phyloP scores from a whole-genome alignment of 2,888 invertebrate species.

The Lamellibrachia columna region DNA sequence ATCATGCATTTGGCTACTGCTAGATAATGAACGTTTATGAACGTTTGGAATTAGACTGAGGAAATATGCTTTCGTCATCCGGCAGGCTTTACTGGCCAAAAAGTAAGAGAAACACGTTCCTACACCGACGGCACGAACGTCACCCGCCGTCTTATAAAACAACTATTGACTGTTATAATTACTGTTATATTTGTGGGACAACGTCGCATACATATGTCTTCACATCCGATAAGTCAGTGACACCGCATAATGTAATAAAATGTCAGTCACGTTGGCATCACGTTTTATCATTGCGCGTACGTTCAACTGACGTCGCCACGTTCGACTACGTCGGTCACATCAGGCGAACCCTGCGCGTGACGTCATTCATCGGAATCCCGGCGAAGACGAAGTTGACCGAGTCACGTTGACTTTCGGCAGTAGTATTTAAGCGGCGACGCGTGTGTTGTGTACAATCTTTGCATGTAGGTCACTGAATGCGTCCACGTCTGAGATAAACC shows the following conservation, averaged over 20 bases:
- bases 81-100: too few species aligned
- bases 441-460: not conserved
- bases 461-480: not conserved
- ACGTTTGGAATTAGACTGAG: too few species aligned
- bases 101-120: not conserved
- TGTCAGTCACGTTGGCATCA: not conserved
- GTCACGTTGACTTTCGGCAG: conserved; percentile 12
- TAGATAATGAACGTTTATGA: too few species aligned
- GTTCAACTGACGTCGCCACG: not conserved
- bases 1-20: too few species aligned
- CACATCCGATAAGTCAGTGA: not conserved
- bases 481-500: not conserved
- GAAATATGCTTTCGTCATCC: too few species aligned
- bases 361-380: not conserved
- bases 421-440: not conserved
- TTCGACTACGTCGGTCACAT: not conserved
- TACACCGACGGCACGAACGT: conserved; percentile 2
- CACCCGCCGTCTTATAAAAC: not conserved
- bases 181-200: not conserved
- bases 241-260: not conserved
- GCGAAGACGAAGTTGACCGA: conserved; percentile 11
- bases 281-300: not conserved
- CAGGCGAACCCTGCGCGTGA: conserved; percentile 2
- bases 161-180: not conserved
- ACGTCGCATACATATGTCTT: not conserved